A percentile compares a stretch with the other conserved stretches of the same genome.
phyloP scores from a whole-genome alignment of 2,888 invertebrate genomes.

The Sphinx pinastri region DNA sequence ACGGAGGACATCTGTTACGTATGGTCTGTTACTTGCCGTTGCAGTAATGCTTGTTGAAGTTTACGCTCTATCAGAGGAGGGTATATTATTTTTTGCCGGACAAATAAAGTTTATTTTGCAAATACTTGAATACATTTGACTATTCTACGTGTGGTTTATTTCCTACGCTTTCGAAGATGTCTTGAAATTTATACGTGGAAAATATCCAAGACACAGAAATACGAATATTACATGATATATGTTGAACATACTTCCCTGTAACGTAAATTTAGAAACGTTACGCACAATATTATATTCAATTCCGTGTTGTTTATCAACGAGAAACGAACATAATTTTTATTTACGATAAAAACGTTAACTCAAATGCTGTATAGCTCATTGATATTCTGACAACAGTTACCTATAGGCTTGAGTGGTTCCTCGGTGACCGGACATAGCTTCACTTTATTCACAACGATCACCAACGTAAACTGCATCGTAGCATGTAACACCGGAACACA shows the following conservation, averaged over 20 bases:
- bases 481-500: slow-evolving; percentile 55
- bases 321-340: not conserved
- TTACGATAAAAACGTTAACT: not conserved
- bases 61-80: slow-evolving; percentile 2
- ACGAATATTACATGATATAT: slow-evolving; percentile 3
- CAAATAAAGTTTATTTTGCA: too few species aligned
- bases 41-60: slow-evolving; percentile 1
- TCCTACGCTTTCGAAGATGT: not conserved
- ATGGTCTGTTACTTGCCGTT: slow-evolving; percentile 5
- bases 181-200: slow-evolving; percentile 14
- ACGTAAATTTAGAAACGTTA: slow-evolving; percentile 13
- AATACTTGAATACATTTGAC: too few species aligned
- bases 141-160: not conserved
- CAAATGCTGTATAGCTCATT: not conserved
- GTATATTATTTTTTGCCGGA: not conserved
- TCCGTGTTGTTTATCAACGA: not conserved
- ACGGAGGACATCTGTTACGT: slow-evolving; percentile 39
- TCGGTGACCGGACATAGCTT: slow-evolving; percentile 73
- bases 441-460: slow-evolving; percentile 79
- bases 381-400: slow-evolving; percentile 47
- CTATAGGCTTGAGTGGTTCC: slow-evolving; percentile 70
- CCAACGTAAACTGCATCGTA: slow-evolving; percentile 80
- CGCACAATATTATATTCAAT: not conserved
- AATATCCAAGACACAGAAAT: slow-evolving; percentile 1
- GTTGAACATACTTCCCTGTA: slow-evolving; percentile 9